phyloP scores from a whole-genome alignment of 2,888 invertebrate species.

The Callosobruchus maculatus region DNA sequence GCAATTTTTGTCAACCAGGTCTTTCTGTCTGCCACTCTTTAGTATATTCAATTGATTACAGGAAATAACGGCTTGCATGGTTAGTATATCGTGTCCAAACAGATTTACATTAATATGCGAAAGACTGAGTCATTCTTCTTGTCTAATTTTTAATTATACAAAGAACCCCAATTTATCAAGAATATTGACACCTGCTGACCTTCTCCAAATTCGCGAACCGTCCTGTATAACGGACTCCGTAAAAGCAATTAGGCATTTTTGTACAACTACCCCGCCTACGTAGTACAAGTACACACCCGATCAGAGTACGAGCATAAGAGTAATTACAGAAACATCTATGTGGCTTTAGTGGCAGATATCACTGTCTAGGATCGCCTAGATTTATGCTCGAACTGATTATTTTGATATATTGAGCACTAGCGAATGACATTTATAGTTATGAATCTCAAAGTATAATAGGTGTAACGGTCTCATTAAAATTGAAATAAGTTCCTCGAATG shows the following conservation, averaged over 20 bases:
- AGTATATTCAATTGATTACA: no score
- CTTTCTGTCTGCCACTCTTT: no score
- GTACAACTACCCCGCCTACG: not conserved
- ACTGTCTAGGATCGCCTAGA: not conserved
- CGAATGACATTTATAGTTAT: not conserved
- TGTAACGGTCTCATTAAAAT: not conserved
- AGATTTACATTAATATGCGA: no score
- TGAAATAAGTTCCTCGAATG: not conserved
- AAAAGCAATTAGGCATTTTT: not conserved
- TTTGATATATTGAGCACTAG: not conserved
- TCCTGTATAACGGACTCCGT: not conserved
- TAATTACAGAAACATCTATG: not conserved
- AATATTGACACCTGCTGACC: no score
- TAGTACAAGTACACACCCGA: not conserved
- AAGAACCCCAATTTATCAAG: no score
- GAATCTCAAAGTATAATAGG: not conserved
- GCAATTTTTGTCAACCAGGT: no score
- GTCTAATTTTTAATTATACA: no score
- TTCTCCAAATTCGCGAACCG: not conserved
- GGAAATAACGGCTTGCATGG: no score
- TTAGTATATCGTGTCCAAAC: no score
- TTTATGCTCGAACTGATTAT: not conserved
- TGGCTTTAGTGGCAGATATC: not conserved
- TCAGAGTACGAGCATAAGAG: not conserved
- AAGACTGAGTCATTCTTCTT: no score